Evolutionary conservation across 2,113 vertebrate species (phyloP), one percentile per base, ranked within the genome.

Genomic region (Deroptyus accipitrinus): DNA sequence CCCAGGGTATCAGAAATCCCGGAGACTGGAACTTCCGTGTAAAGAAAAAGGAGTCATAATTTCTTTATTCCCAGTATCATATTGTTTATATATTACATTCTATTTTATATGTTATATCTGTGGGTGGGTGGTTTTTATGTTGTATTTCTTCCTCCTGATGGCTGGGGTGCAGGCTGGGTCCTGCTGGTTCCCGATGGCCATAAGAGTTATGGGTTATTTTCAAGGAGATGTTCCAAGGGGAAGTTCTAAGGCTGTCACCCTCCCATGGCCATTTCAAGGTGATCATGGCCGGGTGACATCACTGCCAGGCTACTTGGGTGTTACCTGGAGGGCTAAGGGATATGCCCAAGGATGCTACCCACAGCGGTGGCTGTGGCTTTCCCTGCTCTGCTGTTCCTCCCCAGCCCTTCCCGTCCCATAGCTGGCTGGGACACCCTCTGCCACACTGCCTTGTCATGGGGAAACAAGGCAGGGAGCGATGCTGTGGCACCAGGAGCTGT

Each of bases 81-180:
- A 20, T n/a, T 62, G 83, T 23, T 83, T 54, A 17, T 6, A 23
- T 37, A 4, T 61, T 10, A 13, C 9, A 2, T 39, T 70, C 8
- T 17, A 69, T 31, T 74, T 91, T 33, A 5, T 12, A 8, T 17
- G 3, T 44, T 89, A 14, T 52, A 62, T 70, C 78, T 61, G 13
- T 7, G 28, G 13, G 18, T 33, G 31, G 4, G 2, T 1, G 5
- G 0, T 0, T 7, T 7, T 51, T 42, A n/a, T 4, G 17, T n/a
- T 17, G 15, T n/a, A 8, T 9, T 49, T 90, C 62, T 46, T 11
- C 42, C 20, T 79, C 27, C 46, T 22, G 8, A 9, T 78, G 49
- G 11, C 49, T 25, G 22, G 39, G 28, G 6, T 51, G 49, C 51
- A 52, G 51, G 17, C 54, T 81, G 39, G 69, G 23, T 33, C 15